Evolutionary conservation across 2,797 vertebrate species (phyloP), one percentile per base, ranked within the genome.

Genomic region (Silurus aristotelis): DNA sequence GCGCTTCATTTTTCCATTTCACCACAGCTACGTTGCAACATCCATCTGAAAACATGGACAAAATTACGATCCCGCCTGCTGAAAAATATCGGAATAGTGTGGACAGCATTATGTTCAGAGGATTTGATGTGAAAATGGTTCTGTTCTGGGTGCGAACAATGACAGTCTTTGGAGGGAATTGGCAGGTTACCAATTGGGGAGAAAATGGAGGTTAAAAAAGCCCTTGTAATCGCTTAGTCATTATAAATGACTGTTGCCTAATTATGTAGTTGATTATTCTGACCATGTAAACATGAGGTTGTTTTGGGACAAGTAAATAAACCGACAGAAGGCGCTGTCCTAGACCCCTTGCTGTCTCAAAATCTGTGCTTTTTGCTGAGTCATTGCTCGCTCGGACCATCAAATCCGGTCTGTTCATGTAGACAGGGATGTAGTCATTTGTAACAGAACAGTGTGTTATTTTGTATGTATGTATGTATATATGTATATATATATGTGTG

Each of bases 361-460:
- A 87, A 89, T 82, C 86, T 89, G 83, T 88, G 90, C 67, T 25
- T 88, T 89, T 76, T 89, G 91, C 91, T 92, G 90, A 92, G 81
- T 93, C 56, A 86, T 81, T 87, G 80, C 89, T 86, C 72, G 52
- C 63, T 52, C 81, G 71, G 87, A 90, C 88, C 87, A 89, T 92
- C 85, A 87, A 13, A 88, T 85, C 88, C 86, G 80, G 85, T 82
- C 73, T 87, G 27, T 84, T 76, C 79, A 31, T 80, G 87, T 91
- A 87, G 90, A 88, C 87, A 80, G 4, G 88, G 60, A 48, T 66
- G 78, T 82, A 61, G 81, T 89, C 90, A 92, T 93, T 91, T 90
- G 85, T 92, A 93, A 94, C 90, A 25, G 58, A 80, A 80, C 85
- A 52, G 66, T 82, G 66, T 82, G 86, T 66, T 80, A n/a, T 63